Percentiles rank a stretch among this genome's conserved stretches.
Conservation (phyloP, 2,797 vertebrate genomes). For the Pyrocephalus nanus region DNA sequence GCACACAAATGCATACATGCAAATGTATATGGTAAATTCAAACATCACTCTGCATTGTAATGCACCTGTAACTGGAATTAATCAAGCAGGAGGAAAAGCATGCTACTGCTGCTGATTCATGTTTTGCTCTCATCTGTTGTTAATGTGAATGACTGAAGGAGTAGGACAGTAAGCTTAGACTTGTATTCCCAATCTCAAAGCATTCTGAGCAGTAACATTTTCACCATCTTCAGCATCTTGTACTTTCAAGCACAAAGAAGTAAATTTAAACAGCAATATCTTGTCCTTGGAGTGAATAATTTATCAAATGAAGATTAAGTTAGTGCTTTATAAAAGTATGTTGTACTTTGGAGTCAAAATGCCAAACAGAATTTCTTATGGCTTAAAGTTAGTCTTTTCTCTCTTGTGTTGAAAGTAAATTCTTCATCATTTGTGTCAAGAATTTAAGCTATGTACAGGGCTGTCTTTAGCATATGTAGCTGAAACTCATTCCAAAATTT, state of each 20-base stretch:
- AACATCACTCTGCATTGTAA: background rate
- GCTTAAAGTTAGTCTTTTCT: background rate
- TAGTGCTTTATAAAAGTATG: background rate
- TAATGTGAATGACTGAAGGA: background rate
- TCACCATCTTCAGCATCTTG: background rate
- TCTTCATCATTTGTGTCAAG: background rate
- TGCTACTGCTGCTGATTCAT: background rate
- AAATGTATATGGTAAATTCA: background rate
- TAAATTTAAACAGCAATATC: background rate
- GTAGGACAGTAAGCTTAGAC: background rate
- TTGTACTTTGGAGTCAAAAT: background rate
- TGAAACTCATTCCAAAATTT: background rate
- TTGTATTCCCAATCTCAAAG: background rate
- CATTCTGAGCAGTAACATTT: background rate
- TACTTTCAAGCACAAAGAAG: background rate
- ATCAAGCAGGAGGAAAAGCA: background rate
- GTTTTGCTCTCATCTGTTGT: background rate
- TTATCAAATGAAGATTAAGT: background rate
- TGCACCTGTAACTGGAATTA: background rate
- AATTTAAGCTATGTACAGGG: background rate
- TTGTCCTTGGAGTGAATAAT: background rate
- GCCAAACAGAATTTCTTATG: background rate
- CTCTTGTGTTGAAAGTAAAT: background rate
- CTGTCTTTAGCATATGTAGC: background rate
- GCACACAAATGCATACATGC: background rate